Base-by-base conservation (phyloP, 92 coral and sea anemone genomes). In the Hydrozoanthus gracilis region DNA sequence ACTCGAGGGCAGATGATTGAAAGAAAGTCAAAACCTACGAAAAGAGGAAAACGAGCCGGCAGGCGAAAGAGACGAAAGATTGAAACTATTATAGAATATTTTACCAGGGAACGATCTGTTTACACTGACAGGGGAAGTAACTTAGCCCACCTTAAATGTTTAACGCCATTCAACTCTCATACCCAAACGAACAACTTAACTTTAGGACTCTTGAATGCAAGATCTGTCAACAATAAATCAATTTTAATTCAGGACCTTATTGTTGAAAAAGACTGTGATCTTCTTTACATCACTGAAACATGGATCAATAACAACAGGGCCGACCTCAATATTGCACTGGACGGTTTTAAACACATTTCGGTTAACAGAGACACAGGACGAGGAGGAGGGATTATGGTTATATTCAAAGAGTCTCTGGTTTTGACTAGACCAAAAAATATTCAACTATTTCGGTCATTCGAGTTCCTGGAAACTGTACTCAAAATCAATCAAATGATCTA, bases 1-100 rank as follows among this genome's bases (percentile, higher is more conserved):
- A 4, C 71, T 66, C 20, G 71, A 66, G 71, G 71, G 71, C 71
- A 66, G 71, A 66, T 66, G 71, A 66, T 66, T 66, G 71, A 66
- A 4, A 66, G 71, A 66, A 66, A 66, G 71, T 66, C 71, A 66
- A 66, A 66, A 15, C 71, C 71, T 66, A 52, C 58, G 58, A 52
- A 52, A 52, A 52, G 58, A 52, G 58, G 58, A 52, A 52, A 52
- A 52, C 58, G 58, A 52, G 58, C 58, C 58, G n/a, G 58, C 58
- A 52, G 58, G 58, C 58, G 58, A 52, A 52, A 52, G 58, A 52
- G 58, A 52, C 58, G 58, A 52, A 52, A 52, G 58, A 52, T 52
- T 52, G 58, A 52, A 52, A 11, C 58, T 52, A 52, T 52, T 52
- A 52, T 52, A 52, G 58, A 52, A 52, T 52, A 52, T 52, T 52